A percentile compares a stretch with the other conserved stretches of the same genome.
Evolutionary conservation across 2,888 invertebrate genomes (phyloP).

Genomic region (Notodonta dromedarius): DNA sequence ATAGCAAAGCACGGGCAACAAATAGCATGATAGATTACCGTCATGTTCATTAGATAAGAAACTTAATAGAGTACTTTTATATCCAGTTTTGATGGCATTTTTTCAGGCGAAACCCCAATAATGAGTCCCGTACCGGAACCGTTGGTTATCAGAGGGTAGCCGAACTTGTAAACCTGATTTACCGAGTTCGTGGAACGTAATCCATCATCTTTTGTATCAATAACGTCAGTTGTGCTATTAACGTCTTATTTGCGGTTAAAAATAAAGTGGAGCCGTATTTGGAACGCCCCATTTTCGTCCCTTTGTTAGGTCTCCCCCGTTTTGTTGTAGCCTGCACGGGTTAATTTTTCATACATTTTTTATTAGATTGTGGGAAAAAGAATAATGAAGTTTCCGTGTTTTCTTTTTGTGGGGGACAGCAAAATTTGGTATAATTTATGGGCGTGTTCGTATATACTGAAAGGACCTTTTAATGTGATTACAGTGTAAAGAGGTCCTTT

Average conservation of each 20-base stretch:
- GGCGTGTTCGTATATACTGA: too few species aligned
- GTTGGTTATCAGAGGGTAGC: background rate
- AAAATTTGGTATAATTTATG: too few species aligned
- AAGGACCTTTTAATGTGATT: too few species aligned
- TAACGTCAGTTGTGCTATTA: background rate
- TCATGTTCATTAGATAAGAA: too few species aligned
- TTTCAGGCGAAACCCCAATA: background rate
- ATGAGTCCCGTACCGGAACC: background rate
- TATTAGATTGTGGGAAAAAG: background rate
- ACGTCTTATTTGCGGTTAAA: background rate
- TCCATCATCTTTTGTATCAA: constrained; percentile 2
- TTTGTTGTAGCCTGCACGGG: background rate
- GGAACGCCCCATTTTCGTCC: background rate
- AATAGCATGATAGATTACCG: too few species aligned
- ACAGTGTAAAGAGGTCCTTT: too few species aligned
- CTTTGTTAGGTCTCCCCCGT: background rate
- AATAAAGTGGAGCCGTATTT: background rate
- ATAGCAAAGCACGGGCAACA: too few species aligned
- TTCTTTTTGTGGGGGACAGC: too few species aligned
- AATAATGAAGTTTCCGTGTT: too few species aligned
- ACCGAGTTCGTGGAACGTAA: background rate
- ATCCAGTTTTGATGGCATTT: too few species aligned
- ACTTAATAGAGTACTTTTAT: too few species aligned
- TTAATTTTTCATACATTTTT: constrained; percentile 1
- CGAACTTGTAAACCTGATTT: background rate